Evolutionary conservation across 2,797 vertebrate species (phyloP).

Genomic region (Melanotaenia maccullochi): DNA sequence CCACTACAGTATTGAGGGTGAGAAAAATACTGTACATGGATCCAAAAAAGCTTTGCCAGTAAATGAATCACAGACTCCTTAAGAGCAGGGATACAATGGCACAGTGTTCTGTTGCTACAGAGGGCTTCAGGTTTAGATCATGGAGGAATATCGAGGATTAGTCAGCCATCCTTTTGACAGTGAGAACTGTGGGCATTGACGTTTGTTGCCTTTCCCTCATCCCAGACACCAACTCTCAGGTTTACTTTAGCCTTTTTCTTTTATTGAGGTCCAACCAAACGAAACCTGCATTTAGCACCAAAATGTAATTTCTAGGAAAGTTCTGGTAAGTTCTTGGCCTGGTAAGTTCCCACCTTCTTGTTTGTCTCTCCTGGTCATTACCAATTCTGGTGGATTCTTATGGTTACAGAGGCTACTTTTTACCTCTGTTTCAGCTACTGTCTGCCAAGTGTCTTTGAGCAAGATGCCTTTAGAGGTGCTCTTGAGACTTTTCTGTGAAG

Average conservation of each 20-base stretch:
- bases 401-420: slow-evolving; percentile 12
- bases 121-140: slow-evolving; percentile 79
- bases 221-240: slow-evolving; percentile 71
- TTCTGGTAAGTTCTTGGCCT: slow-evolving; percentile 50
- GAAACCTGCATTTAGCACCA: slow-evolving; percentile 69
- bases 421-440: slow-evolving; percentile 22
- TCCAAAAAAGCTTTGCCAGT: slow-evolving; percentile 64
- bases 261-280: slow-evolving; percentile 71
- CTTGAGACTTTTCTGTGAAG: slow-evolving; percentile 17
- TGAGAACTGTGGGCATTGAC: slow-evolving; percentile 65
- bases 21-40: slow-evolving; percentile 64
- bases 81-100: slow-evolving; percentile 73
- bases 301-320: slow-evolving; percentile 68
- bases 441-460: slow-evolving; percentile 25
- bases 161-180: slow-evolving; percentile 69
- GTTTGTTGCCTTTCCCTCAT: slow-evolving; percentile 69
- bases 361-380: slow-evolving; percentile 30
- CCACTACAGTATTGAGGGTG: slow-evolving; percentile 49
- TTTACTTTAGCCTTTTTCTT: slow-evolving; percentile 77
- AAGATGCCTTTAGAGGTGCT: slow-evolving; percentile 21
- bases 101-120: slow-evolving; percentile 73
- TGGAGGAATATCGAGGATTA: slow-evolving; percentile 79
- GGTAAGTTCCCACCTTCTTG: slow-evolving; percentile 40
- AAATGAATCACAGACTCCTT: slow-evolving; percentile 76
- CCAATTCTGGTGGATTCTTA: slow-evolving; percentile 28